Percentiles rank a stretch among this genome's conserved stretches.
These are phyloP conservation scores for Sinotaia quadrata DNA, from an alignment of 2,888 invertebrate genomes.

Conservation along the genomic window DNA sequence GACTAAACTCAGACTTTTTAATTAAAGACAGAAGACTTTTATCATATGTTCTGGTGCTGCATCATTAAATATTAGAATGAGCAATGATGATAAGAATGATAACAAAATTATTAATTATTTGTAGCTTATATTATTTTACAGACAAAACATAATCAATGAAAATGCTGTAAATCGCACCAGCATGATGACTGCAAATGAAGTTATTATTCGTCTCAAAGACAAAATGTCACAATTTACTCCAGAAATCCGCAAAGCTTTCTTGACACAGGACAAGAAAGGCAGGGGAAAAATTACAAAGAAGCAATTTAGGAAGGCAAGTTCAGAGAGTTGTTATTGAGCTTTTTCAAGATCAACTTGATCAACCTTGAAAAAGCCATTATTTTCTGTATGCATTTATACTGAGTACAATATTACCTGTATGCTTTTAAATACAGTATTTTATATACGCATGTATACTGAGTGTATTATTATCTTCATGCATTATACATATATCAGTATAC, in stretches of 20 bases:
- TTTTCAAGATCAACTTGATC: background rate
- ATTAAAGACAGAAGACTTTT: too few species aligned
- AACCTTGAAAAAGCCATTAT: too few species aligned
- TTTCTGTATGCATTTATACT: too few species aligned
- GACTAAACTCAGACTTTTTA: too few species aligned
- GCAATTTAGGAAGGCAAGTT: conserved; percentile 63
- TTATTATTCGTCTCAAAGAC: conserved; percentile 63
- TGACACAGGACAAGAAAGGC: conserved; percentile 58
- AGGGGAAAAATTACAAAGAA: conserved; percentile 63
- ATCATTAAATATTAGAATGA: too few species aligned
- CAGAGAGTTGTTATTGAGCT: background rate
- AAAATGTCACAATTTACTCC: conserved; percentile 61
- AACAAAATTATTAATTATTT: background rate
- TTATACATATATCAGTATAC: too few species aligned
- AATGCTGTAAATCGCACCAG: conserved; percentile 32
- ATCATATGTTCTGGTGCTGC: too few species aligned
- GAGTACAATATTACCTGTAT: too few species aligned
- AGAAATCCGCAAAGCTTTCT: conserved; percentile 62
- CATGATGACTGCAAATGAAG: conserved; percentile 64
- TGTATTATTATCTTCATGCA: too few species aligned
- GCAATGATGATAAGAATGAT: too few species aligned
- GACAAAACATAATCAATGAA: conserved; percentile 28
- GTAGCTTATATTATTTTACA: conserved; percentile 5
- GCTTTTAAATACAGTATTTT: too few species aligned
- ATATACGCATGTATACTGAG: too few species aligned